phyloP scores from a whole-genome alignment of 2,113 vertebrate genomes.

The Gymnarchus niloticus region DNA sequence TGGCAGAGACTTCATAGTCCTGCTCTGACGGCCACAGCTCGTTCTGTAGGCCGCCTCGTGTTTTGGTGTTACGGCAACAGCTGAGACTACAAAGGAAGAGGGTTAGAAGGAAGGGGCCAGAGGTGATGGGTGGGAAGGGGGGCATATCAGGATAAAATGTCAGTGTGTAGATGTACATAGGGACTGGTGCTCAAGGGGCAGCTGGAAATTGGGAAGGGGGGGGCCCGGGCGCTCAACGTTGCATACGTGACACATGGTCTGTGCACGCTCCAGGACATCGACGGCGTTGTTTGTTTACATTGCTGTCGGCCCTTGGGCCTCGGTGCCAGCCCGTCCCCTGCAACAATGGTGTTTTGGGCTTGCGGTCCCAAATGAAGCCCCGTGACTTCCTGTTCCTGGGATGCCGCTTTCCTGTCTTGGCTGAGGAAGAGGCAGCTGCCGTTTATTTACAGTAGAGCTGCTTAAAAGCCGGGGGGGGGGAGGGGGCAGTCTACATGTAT shows the following conservation, averaged over 20 bases:
- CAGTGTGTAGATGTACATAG: neutral
- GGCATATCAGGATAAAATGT: neutral
- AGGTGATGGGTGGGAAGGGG: slow-evolving; percentile 19
- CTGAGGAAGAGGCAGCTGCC: slow-evolving; percentile 43
- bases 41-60: neutral
- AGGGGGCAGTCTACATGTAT: slow-evolving; percentile 44
- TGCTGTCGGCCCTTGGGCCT: slow-evolving; percentile 53
- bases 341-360: slow-evolving; percentile 74
- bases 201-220: neutral
- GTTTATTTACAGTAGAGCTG: slow-evolving; percentile 64
- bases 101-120: neutral
- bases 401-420: slow-evolving; percentile 65
- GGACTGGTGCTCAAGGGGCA: slow-evolving; percentile 5
- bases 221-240: slow-evolving; percentile 23
- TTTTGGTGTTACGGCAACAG: slow-evolving; percentile 34
- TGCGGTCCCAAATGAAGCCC: slow-evolving; percentile 63
- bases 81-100: neutral
- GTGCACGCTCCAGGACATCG: slow-evolving; percentile 46
- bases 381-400: slow-evolving; percentile 63
- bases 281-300: slow-evolving; percentile 61
- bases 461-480: slow-evolving; percentile 51
- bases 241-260: slow-evolving; percentile 59
- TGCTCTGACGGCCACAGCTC: neutral
- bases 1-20: neutral
- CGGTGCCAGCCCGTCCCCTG: slow-evolving; percentile 57